A percentile compares a stretch with the other conserved stretches of the same genome.
phyloP scores from a whole-genome alignment of 2,797 vertebrate species.

The Gorsachius magnificus region DNA sequence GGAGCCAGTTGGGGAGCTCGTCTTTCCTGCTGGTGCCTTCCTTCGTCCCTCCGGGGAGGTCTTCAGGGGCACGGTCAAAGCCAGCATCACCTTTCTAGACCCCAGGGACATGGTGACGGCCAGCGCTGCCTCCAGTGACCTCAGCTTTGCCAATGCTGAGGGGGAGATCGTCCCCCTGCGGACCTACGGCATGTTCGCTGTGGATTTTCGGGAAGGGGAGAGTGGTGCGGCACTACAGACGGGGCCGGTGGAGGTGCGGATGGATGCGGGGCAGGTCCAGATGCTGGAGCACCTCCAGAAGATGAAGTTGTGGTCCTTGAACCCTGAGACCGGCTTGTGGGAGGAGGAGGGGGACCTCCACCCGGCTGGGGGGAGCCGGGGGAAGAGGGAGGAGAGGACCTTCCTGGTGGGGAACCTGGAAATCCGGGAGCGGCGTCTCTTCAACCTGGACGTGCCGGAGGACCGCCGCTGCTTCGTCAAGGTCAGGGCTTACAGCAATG shows the following conservation, averaged over 20 bases:
- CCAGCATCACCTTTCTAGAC: conserved; percentile 94
- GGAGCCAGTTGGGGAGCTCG: conserved; percentile 86
- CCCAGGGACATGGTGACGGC: conserved; percentile 89
- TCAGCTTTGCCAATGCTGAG: conserved; percentile 86
- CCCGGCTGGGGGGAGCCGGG: conserved; percentile 65
- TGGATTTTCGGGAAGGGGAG: conserved; percentile 88
- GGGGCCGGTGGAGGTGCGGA: conserved; percentile 84
- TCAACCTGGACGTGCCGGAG: conserved; percentile 97
- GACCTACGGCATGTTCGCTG: conserved; percentile 96
- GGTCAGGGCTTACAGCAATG: conserved; percentile 92
- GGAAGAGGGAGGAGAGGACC: conserved; percentile 90
- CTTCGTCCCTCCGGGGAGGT: conserved; percentile 82
- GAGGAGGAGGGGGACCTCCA: conserved; percentile 88
- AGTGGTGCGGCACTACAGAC: conserved; percentile 82
- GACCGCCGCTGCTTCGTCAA: conserved; percentile 95
- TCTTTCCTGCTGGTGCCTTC: conserved; percentile 88
- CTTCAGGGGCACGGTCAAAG: conserved; percentile 88
- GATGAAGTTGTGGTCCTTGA: conserved; percentile 95
- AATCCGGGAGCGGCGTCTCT: conserved; percentile 92
- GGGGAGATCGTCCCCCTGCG: conserved; percentile 90
- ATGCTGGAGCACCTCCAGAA: conserved; percentile 89
- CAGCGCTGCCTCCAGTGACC: conserved; percentile 87
- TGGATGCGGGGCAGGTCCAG: conserved; percentile 87
- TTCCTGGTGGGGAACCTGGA: conserved; percentile 96
- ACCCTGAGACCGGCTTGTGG: conserved; percentile 91